Evolutionary conservation across 1,140 invertebrate species (phyloP).

Genomic region (Ostrea edulis): DNA sequence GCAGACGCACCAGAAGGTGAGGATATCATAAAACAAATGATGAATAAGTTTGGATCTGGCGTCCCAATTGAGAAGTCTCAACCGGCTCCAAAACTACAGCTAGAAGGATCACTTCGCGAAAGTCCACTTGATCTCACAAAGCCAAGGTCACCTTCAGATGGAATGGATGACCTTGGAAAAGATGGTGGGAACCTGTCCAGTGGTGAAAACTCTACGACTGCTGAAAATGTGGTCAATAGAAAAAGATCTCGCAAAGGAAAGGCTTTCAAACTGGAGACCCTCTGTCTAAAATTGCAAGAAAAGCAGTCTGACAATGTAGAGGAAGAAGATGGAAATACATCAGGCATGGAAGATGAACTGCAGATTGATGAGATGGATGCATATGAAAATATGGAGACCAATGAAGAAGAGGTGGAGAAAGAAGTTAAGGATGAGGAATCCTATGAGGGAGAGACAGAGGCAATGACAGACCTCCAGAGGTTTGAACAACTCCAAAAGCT

Average conservation of each 20-base stretch:
- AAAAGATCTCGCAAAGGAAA: conserved; percentile 89
- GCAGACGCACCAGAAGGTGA: conserved; percentile 34
- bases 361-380: conserved; percentile 45
- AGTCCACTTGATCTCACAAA: conserved; percentile 72
- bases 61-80: conserved; percentile 28
- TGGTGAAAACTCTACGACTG: conserved; percentile 63
- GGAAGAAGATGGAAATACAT: conserved; percentile 60
- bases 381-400: conserved; percentile 10
- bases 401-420: conserved; percentile 33
- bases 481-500: conserved; percentile 8
- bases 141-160: conserved; percentile 62
- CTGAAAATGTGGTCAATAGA: conserved; percentile 58
- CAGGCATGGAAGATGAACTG: conserved; percentile 41
- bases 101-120: conserved; percentile 51
- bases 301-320: conserved; percentile 63
- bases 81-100: neutral
- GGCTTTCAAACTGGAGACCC: conserved; percentile 87
- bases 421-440: conserved; percentile 36
- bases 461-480: conserved; percentile 36
- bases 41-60: conserved; percentile 59
- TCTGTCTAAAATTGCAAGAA: conserved; percentile 80
- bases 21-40: conserved; percentile 63
- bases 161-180: conserved; percentile 14
- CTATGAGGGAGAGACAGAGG: conserved; percentile 24
- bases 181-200: conserved; percentile 54